Base-by-base conservation (phyloP, 2,888 invertebrate species). In the Eretmocerus hayati region DNA sequence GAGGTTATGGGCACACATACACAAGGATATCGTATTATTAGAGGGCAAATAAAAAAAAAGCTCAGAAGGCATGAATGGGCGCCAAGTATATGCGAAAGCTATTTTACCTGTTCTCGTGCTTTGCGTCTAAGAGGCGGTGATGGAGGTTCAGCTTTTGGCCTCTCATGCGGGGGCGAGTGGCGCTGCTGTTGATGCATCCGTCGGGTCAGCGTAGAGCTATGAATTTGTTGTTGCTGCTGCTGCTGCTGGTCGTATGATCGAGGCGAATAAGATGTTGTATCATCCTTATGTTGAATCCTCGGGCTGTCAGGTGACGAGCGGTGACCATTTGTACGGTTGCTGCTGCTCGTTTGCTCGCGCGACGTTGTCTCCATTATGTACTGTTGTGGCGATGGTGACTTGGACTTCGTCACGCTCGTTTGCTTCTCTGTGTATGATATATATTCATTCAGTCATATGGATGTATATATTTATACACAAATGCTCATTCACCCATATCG, bases 91-190 rank as follows among this genome's bases (percentile, higher is more conserved):
- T n/a, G n/a, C n/a, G n/a, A n/a, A n/a, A n/a, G n/a, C n/a, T n/a
- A n/a, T n/a, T 33, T 6, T 42, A 51, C 67, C 58, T 64, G 66
- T 52, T 67, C 66, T 32, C 62, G 60, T 30, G 58, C 56, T 55
- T 62, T 61, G 2, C 69, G 57, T n/a, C 68, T 60, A 42, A 59
- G 54, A 3, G 69, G 68, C 9, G 69, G 69, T 5, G 69, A 67
- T 0, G 69, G 69, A 5, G 54, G 52, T 20, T 51, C 52, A 43
- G 36, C 22, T 5, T 39, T 48, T 6, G 46, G 45, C 8, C 37
- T n/a, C n/a, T 58, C 56, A 19, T 55, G 56, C 19, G 55, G 53
- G 5, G 54, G 46, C 18, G 54, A 42, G 26, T 48, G 43, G 13
- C 33, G 39, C 23, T 37, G 37, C 20, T 22, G 39, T 26, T 19